Conservation (phyloP, 2,113 vertebrate species). For the Tragelaphus scriptus region DNA sequence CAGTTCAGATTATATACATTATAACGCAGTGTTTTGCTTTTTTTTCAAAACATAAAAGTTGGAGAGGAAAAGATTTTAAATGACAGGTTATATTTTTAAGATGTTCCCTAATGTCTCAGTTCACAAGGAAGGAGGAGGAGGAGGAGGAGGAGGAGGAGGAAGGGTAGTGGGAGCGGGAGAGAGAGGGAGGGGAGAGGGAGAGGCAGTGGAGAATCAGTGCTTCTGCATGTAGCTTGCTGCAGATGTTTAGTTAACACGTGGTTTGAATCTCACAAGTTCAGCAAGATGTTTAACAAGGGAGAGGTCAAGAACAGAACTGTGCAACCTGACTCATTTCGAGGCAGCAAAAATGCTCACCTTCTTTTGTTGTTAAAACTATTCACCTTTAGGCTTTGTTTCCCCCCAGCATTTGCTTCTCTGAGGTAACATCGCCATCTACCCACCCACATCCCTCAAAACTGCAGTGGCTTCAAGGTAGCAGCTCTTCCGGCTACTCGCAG, state of each 20-base stretch:
- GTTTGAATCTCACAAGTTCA: neutral
- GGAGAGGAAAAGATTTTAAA: neutral
- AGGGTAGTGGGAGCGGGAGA: neutral
- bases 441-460: neutral
- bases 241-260: neutral
- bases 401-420: neutral
- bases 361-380: neutral
- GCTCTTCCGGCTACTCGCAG: neutral
- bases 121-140: neutral
- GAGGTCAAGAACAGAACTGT: neutral
- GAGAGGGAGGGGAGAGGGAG: fast-evolving
- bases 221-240: neutral
- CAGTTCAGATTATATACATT: neutral
- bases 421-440: neutral
- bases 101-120: neutral
- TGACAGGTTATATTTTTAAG: neutral
- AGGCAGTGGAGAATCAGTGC: neutral
- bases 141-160: neutral
- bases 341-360: neutral
- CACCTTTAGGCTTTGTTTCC: neutral
- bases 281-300: neutral
- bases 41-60: neutral
- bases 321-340: neutral
- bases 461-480: neutral
- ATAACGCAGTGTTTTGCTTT: neutral